phyloP scores from a whole-genome alignment of 2,797 vertebrate genomes.

The Podarcis lilfordi region DNA sequence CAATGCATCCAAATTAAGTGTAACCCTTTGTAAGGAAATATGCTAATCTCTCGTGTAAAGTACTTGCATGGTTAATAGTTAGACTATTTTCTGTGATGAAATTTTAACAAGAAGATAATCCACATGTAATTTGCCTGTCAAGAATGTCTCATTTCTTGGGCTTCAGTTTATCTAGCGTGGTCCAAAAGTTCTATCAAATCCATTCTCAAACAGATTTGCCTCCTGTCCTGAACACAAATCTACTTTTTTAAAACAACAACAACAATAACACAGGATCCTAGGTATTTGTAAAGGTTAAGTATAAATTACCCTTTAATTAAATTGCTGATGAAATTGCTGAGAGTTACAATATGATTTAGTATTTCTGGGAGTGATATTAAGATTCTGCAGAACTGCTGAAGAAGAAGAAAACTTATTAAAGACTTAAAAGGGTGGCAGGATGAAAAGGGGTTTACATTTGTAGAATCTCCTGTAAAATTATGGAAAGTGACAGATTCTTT shows the following conservation, averaged over 20 bases:
- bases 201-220: constrained; percentile 35
- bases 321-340: constrained; percentile 69
- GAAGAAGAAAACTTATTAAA: constrained; percentile 77
- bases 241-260: background rate
- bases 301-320: constrained; percentile 75
- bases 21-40: constrained; percentile 76
- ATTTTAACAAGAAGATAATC: constrained; percentile 76
- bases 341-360: constrained; percentile 74
- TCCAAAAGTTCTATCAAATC: constrained; percentile 53
- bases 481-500: constrained; percentile 78
- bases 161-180: constrained; percentile 59
- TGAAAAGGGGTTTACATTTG: constrained; percentile 82
- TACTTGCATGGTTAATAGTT: constrained; percentile 71
- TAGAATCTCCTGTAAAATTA: constrained; percentile 79
- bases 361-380: constrained; percentile 78
- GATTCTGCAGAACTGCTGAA: constrained; percentile 75
- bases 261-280: constrained; percentile 41
- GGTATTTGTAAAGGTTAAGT: constrained; percentile 62
- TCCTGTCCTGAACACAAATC: background rate
- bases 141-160: constrained; percentile 61
- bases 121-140: constrained; percentile 75
- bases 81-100: constrained; percentile 74
- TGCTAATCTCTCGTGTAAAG: constrained; percentile 75
- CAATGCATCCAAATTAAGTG: constrained; percentile 74
- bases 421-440: constrained; percentile 78